Percentiles rank a stretch among this genome's conserved stretches.
Evolutionary conservation across 2,888 invertebrate species (phyloP).

Genomic region (Pecten maximus): DNA sequence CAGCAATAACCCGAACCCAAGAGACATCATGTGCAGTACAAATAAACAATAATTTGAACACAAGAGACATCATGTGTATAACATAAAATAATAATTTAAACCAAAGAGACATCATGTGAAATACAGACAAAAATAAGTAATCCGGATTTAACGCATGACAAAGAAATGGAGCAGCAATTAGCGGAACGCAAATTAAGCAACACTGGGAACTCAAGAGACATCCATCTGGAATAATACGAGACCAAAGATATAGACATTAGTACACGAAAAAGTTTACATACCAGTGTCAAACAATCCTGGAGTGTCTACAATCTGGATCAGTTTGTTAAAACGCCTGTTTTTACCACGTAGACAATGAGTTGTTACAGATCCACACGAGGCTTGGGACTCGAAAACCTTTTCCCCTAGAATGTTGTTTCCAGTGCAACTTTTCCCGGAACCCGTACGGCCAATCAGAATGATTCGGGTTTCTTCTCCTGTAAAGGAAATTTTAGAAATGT

Average conservation of each 20-base stretch:
- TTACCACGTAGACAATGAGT: constrained; percentile 47
- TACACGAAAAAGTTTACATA: neutral
- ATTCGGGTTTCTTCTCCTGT: constrained; percentile 48
- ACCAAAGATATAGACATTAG: neutral
- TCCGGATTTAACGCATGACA: too few relatives aligned
- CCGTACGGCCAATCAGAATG: constrained; percentile 54
- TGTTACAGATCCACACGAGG: constrained; percentile 48
- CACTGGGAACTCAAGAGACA: too few relatives aligned
- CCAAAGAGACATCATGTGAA: too few relatives aligned
- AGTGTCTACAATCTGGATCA: constrained; percentile 52
- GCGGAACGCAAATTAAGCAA: too few relatives aligned
- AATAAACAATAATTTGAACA: too few relatives aligned
- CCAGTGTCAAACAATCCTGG: constrained; percentile 57
- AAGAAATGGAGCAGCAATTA: too few relatives aligned
- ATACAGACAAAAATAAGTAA: too few relatives aligned
- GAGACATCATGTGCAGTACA: too few relatives aligned
- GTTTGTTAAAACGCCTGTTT: constrained; percentile 37
- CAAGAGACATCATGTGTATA: too few relatives aligned
- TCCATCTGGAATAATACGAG: too few relatives aligned
- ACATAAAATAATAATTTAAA: too few relatives aligned
- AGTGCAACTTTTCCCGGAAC: constrained; percentile 55
- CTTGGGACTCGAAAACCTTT: constrained; percentile 46
- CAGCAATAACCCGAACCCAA: too few relatives aligned
- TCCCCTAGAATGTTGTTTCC: constrained; percentile 50
- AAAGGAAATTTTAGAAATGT: neutral